These are phyloP conservation scores for Nemapogon koenigi DNA, from an alignment of 2,888 invertebrate species.

Conservation along the genomic window DNA sequence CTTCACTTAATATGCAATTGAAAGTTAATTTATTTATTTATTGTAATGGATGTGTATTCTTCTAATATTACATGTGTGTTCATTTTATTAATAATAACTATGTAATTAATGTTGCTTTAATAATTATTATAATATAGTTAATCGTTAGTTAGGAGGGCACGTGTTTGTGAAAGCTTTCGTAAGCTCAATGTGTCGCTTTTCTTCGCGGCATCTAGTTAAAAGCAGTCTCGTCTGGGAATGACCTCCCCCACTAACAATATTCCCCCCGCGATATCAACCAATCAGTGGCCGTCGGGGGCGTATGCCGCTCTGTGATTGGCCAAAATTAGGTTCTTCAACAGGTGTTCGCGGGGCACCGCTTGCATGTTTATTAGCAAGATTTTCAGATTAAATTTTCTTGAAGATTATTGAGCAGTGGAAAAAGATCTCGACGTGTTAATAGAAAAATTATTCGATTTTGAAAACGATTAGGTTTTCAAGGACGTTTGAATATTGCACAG, in stretches of 20 bases:
- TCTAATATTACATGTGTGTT: neutral
- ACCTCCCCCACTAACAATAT: constrained; percentile 27
- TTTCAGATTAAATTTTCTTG: constrained; percentile 55
- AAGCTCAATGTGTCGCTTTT: constrained; percentile 48
- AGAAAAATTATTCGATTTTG: too few relatives aligned
- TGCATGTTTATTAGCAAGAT: constrained; percentile 63
- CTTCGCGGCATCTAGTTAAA: constrained; percentile 51
- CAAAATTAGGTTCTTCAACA: constrained; percentile 59
- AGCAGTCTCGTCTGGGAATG: constrained; percentile 30
- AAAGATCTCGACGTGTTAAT: too few relatives aligned
- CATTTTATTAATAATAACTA: neutral
- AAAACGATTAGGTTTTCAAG: too few relatives aligned
- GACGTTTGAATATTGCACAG: too few relatives aligned
- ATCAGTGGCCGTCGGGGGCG: constrained; percentile 49
- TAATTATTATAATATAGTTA: too few relatives aligned
- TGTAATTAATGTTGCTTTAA: neutral
- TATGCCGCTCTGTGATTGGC: constrained; percentile 50
- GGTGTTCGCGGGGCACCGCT: constrained; percentile 58
- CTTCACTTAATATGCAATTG: constrained; percentile 11
- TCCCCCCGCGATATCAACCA: constrained; percentile 37
- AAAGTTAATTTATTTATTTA: constrained; percentile 12
- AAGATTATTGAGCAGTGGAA: constrained; percentile 8
- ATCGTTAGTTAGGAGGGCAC: neutral
- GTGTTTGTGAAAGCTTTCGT: constrained; percentile 40
- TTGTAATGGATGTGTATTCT: neutral